Base-by-base conservation (phyloP, 2,888 invertebrate genomes). In the Lasioglossum malachurum region DNA sequence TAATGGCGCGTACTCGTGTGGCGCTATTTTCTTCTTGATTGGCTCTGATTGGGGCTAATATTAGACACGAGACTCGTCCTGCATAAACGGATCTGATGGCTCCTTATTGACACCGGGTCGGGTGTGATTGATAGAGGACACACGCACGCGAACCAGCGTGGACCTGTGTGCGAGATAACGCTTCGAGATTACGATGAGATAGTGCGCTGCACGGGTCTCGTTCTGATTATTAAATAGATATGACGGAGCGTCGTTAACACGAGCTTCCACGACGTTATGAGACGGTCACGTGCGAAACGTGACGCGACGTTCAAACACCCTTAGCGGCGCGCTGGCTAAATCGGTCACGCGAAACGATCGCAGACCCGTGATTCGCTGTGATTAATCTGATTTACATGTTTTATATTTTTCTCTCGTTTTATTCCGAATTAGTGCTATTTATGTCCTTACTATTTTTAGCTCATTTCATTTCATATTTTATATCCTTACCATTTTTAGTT, bases 21-120 rank as follows among this genome's bases (percentile, higher is more conserved):
- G 73, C 53, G 82, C 79, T 88, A 89, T 91, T 92, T 90, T 84
- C 83, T 88, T 82, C 75, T 91, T 92, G 88, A 93, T 92, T 93
- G 90, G 82, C 85, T 76, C 86, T 93, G 92, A 93, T 93, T 93
- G 92, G 44, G 60, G 78, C 87, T 92, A 92, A 91, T 91, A 91
- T 91, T 91, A 92, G 84, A 87, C 72, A 72, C 76, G 83, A 35
- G 74, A 73, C 81, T 77, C 67, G 75, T 84, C 73, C 80, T 80
- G 86, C 80, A 84, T 84, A 75, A 83, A 84, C 57, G 78, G 80
- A 83, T 82, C 74, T 89, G 82, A 88, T 89, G 75, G 83, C 72
- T 80, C 57, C 72, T 87, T 84, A 87, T 91, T 89, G 86, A 84
- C 75, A 80, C 69, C 84, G 31, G 60, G 60, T 60, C 41, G 80